These are phyloP conservation scores for Zalophus californianus DNA, from an alignment of 2,797 vertebrate genomes.

Conservation along the genomic window DNA sequence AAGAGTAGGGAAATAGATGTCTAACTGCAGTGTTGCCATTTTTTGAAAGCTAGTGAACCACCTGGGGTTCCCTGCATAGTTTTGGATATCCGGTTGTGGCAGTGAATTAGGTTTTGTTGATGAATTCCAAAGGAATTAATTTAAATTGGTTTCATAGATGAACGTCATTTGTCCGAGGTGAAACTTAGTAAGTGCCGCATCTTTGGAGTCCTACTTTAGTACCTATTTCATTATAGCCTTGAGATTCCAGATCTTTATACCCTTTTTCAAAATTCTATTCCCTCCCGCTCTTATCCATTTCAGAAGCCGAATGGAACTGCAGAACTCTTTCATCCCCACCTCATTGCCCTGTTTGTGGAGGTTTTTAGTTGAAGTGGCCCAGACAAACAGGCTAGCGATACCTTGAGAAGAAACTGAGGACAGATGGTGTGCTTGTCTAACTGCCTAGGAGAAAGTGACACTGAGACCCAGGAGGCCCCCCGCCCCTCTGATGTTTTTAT, in stretches of 20 bases:
- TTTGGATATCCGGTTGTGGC: not conserved
- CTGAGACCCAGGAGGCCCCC: not conserved
- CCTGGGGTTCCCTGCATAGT: not conserved
- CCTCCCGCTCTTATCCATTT: not conserved
- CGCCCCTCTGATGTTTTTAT: not conserved
- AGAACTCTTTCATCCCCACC: not conserved
- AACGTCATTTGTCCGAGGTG: not conserved
- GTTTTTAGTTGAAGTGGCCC: constrained; percentile 21
- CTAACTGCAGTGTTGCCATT: not conserved
- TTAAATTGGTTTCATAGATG: constrained; percentile 1
- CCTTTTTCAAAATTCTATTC: not conserved
- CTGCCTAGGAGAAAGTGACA: not conserved
- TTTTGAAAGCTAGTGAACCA: constrained; percentile 77
- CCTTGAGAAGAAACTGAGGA: not conserved
- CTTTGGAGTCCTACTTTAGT: not conserved
- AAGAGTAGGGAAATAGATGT: constrained; percentile 61
- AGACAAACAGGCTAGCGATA: not conserved
- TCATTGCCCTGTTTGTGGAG: not conserved
- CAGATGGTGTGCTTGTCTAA: not conserved
- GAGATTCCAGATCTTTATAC: not conserved
- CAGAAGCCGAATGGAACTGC: not conserved
- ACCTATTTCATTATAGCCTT: not conserved
- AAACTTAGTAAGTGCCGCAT: not conserved
- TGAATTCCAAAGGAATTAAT: constrained; percentile 15
- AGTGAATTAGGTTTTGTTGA: constrained; percentile 9